Evolutionary conservation across 2,113 vertebrate species (phyloP), one percentile per base, ranked within the genome.

Genomic region (Illadopsis cleaveri): DNA sequence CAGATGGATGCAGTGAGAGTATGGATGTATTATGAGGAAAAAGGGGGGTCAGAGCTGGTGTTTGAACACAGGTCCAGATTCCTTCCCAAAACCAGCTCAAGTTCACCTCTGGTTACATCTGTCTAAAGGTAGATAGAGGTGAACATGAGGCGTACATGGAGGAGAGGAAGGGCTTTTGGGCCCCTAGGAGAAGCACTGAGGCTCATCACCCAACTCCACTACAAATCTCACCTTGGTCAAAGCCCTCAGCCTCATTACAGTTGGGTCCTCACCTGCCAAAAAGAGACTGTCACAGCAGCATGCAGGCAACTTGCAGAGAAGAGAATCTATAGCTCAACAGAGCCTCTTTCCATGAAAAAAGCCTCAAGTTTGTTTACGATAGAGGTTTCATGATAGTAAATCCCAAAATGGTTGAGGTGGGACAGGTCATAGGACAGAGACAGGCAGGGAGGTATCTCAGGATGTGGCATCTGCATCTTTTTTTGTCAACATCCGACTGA

Each of bases 31-130:
- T 40, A 7, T 2, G 5, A 28, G 11, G 38, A 15, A 54, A 61
- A 50, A 40, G 13, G 4, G 12, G 38, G n/a, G 16, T 50, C 33
- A 45, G 25, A 31, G 7, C 21, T 70, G 30, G 35, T 51, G 35
- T 28, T 47, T 54, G 1, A 65, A 28, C 7, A 25, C 0, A 0
- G 17, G 35, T 69, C 21, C 31, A 57, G 44, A 50, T 72, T 38
- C 40, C 22, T 45, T 30, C 30, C 64, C 35, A 4, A 78, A 33
- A 45, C 7, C 35, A 45, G 7, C 19, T 72, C 47, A 44, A 28
- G 11, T 35, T 71, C 30, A 33, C 16, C 8, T 60, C 31, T 78
- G 42, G 37, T 56, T 54, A 28, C 35, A 58, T 4, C 12, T 69
- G 11, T n/a, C 44, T 68, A 15, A 48, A 45, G 19, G 17, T 28